phyloP scores from a whole-genome alignment of 2,797 vertebrate genomes.

The Lycodopsis pacificus region DNA sequence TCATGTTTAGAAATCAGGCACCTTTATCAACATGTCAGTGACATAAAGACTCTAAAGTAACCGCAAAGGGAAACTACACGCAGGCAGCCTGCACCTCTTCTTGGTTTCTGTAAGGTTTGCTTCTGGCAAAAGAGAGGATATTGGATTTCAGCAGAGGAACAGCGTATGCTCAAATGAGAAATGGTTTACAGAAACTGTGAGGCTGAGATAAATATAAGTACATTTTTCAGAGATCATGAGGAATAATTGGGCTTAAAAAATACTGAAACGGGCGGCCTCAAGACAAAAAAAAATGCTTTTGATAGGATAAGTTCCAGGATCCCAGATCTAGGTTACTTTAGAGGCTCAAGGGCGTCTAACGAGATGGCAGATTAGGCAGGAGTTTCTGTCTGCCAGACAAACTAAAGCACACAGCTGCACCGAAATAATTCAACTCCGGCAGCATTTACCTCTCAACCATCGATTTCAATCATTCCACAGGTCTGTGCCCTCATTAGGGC shows the following conservation, averaged over 20 bases:
- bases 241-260: conserved; percentile 75
- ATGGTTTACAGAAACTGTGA: conserved; percentile 61
- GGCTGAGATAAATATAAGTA: conserved; percentile 67
- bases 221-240: conserved; percentile 67
- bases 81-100: conserved; percentile 42
- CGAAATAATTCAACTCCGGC: conserved; percentile 56
- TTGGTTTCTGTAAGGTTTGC: conserved; percentile 63
- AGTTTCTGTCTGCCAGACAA: conserved; percentile 66
- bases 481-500: conserved; percentile 35
- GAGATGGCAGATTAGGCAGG: conserved; percentile 73
- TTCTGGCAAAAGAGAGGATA: conserved; percentile 52
- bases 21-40: conserved; percentile 37
- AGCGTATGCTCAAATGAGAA: conserved; percentile 45
- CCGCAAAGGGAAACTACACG: conserved; percentile 28
- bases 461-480: conserved; percentile 49
- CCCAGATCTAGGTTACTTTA: conserved; percentile 72
- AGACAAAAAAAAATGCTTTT: conserved; percentile 78
- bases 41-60: conserved; percentile 42
- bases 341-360: conserved; percentile 71
- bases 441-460: conserved; percentile 38
- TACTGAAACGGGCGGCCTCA: conserved; percentile 63
- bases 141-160: conserved; percentile 57
- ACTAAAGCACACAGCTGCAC: conserved; percentile 54
- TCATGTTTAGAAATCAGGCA: conserved; percentile 13
- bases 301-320: conserved; percentile 75